Percentiles rank a stretch among this genome's conserved stretches.
These are phyloP conservation scores for Tragelaphus buxtoni DNA, from an alignment of 2,113 vertebrate genomes.

Conservation along the genomic window DNA sequence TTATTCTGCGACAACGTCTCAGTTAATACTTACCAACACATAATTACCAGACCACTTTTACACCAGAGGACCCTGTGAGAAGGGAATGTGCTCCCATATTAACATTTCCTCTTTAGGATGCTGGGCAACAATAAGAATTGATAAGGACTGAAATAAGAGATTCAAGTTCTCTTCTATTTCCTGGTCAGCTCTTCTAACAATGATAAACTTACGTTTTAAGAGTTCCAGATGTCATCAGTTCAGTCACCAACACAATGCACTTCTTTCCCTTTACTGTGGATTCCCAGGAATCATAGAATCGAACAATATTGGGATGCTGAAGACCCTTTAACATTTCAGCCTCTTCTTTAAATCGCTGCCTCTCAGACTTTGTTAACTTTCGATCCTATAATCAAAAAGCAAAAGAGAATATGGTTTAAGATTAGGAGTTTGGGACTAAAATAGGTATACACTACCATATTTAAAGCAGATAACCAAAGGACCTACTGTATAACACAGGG, in stretches of 20 bases:
- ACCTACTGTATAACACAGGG: not conserved
- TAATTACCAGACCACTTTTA: constrained; percentile 19
- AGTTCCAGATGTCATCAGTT: constrained; percentile 99
- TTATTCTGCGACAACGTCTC: not conserved
- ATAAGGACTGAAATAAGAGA: not conserved
- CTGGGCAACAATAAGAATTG: not conserved
- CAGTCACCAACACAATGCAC: constrained; percentile 94
- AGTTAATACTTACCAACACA: constrained; percentile 12
- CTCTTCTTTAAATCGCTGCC: constrained; percentile 98
- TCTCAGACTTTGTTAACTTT: constrained; percentile 95
- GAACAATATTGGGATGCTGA: constrained; percentile 99
- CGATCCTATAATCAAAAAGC: constrained; percentile 87
- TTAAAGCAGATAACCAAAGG: not conserved
- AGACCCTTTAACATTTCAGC: constrained; percentile 98
- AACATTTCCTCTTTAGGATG: not conserved
- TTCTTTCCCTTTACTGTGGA: constrained; percentile 97
- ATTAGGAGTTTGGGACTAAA: not conserved
- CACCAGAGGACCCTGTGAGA: not conserved
- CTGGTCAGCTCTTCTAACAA: not conserved
- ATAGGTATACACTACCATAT: not conserved
- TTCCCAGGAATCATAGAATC: constrained; percentile 99
- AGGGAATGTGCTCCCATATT: not conserved
- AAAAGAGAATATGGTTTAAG: not conserved
- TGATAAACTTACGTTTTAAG: constrained; percentile 94
- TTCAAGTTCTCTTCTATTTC: not conserved